Evolutionary conservation across 2,113 vertebrate genomes (phyloP), one percentile per base, ranked within the genome.

Genomic region (Colius striatus): DNA sequence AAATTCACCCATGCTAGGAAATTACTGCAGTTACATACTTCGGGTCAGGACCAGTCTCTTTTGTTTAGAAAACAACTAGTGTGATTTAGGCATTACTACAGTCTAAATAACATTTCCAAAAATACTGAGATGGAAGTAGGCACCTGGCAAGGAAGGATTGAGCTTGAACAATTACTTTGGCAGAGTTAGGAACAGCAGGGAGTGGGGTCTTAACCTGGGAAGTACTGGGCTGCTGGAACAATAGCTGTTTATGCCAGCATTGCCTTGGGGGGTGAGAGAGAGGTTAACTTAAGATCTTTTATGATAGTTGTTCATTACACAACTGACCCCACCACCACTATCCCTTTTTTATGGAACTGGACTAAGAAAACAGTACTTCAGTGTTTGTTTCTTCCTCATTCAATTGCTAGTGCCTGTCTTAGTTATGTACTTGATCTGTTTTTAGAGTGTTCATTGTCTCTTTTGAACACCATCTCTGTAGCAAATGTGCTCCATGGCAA

Each of bases 161-260:
- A 84, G 67, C 41, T 74, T 76, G 50, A 75, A 50, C 26, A 60
- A 47, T 89, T 74, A 51, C n/a, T 81, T 75, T 21, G 66, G 57
- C 66, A 66, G 58, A 74, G 10, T 47, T 72, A 3, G 1, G 57
- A 74, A 16, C 57, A 29, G 10, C 48, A 55, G 63, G 70, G 65
- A 84, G 48, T 5, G 57, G 38, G 77, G 67, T 65, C 70, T 79
- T 91, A 87, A 87, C 81, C 45, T 91, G 78, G 88, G 74, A 78
- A 75, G 53, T 48, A 26, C 15, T 27, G 76, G n/a, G 32, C 72
- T 89, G 51, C 80, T 86, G 65, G 63, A 57, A 32, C 34, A 50
- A 5, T 32, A 74, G 57, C 61, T 79, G 50, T 36, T 80, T 30
- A 38, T 90, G 68, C 51, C 55, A 63, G 32, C 45, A 10, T 47